phyloP scores from a whole-genome alignment of 2,797 vertebrate genomes.

The Pipistrellus pygmaeus region DNA sequence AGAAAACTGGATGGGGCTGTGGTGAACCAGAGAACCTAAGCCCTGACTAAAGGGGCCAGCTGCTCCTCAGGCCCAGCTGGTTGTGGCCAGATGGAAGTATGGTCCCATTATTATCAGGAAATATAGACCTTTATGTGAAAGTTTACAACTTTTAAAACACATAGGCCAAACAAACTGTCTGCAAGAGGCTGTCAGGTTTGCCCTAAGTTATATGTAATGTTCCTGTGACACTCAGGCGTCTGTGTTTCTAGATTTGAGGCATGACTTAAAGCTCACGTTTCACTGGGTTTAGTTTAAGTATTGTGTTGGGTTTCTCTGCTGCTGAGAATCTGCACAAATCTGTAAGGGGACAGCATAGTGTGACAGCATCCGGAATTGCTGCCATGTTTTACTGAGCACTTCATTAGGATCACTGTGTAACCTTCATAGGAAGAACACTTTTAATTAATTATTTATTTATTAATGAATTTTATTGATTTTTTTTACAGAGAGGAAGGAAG shows the following conservation, averaged over 20 bases:
- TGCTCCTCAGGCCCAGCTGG: background rate
- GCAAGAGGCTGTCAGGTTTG: slow-evolving; percentile 30
- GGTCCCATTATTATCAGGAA: background rate
- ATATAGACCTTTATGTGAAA: background rate
- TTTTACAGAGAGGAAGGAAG: no score
- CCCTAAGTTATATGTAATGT: slow-evolving; percentile 14
- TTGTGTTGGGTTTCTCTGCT: slow-evolving; percentile 2
- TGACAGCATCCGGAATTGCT: background rate
- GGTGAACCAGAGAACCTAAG: background rate
- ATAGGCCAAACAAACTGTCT: slow-evolving; percentile 37
- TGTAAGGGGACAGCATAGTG: background rate
- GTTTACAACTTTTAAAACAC: slow-evolving; percentile 13
- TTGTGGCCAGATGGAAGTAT: background rate
- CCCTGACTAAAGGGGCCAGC: background rate
- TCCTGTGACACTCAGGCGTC: slow-evolving; percentile 20
- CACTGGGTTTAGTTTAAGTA: slow-evolving; percentile 15
- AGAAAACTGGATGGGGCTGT: background rate
- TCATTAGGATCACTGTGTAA: background rate
- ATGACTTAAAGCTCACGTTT: background rate
- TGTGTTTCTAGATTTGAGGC: slow-evolving; percentile 32
- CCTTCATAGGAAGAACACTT: slow-evolving; percentile 14
- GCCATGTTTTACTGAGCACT: background rate
- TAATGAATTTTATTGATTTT: no score
- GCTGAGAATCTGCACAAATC: background rate
- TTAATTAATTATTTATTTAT: background rate